These are phyloP conservation scores for Tonatia bakeri DNA, from an alignment of 2,113 vertebrate species.

Conservation along the genomic window DNA sequence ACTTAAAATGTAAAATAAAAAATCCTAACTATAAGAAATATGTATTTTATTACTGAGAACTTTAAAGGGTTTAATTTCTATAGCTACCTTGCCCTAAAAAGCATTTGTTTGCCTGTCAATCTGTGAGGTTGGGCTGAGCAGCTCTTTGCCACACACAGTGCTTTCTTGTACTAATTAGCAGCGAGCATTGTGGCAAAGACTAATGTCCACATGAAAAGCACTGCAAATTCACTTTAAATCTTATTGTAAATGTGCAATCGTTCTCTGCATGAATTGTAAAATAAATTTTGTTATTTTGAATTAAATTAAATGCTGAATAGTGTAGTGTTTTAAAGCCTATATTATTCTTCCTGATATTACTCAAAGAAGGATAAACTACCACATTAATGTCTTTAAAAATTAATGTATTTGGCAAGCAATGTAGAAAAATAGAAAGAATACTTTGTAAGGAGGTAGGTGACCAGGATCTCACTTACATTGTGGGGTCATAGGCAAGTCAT, in stretches of 20 bases:
- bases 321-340: background rate
- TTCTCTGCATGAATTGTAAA: background rate
- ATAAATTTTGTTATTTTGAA: constrained; percentile 42
- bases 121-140: background rate
- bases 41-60: background rate
- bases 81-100: background rate
- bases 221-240: constrained; percentile 40
- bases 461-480: background rate
- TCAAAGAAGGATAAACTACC: background rate
- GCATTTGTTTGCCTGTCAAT: constrained; percentile 1
- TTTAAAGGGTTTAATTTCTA: background rate
- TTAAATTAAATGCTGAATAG: constrained; percentile 40
- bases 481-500: background rate
- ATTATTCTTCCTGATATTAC: constrained; percentile 12
- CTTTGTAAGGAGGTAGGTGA: background rate
- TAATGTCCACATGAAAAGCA: constrained; percentile 39
- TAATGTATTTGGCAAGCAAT: constrained; percentile 15
- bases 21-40: background rate
- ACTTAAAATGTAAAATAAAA: background rate
- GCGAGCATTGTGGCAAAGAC: constrained; percentile 19
- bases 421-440: background rate
- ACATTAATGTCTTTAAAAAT: constrained; percentile 28
- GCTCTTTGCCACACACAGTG: background rate
- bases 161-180: constrained; percentile 41
- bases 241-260: constrained; percentile 23